These are phyloP conservation scores for Bufotes viridis DNA, from an alignment of 2,797 vertebrate species.

Conservation along the genomic window DNA sequence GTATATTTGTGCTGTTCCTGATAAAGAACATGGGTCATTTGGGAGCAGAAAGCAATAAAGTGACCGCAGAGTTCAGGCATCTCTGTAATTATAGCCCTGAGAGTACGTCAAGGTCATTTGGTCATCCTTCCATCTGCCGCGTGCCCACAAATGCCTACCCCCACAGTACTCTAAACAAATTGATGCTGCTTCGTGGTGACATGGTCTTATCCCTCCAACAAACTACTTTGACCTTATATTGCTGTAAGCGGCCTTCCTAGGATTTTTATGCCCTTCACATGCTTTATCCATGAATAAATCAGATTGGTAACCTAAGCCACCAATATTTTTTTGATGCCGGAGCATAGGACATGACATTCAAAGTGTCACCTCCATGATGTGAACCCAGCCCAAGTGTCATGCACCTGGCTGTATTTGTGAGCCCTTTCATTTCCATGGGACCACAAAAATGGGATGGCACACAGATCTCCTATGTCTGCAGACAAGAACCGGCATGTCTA, in stretches of 20 bases:
- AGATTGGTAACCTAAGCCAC: background rate
- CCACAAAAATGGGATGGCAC: too few relatives aligned
- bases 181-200: slow-evolving; percentile 20
- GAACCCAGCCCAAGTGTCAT: too few relatives aligned
- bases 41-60: slow-evolving; percentile 54
- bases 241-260: background rate
- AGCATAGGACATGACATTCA: background rate
- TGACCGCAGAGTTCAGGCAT: slow-evolving; percentile 48
- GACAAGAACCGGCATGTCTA: too few relatives aligned
- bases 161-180: slow-evolving; percentile 49
- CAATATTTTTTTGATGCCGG: background rate
- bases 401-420: too few relatives aligned
- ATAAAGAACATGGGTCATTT: slow-evolving; percentile 56
- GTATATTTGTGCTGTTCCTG: slow-evolving; percentile 25
- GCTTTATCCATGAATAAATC: slow-evolving; percentile 1
- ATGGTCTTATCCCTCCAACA: slow-evolving; percentile 37
- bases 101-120: slow-evolving; percentile 54
- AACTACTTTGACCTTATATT: slow-evolving; percentile 54
- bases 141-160: slow-evolving; percentile 39
- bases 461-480: too few relatives aligned
- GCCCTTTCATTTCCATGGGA: too few relatives aligned
- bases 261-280: background rate
- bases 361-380: background rate
- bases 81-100: slow-evolving; percentile 45
- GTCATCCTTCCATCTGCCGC: background rate